Conservation (phyloP, 2,888 invertebrate species). For the Heliconius ethilla region DNA sequence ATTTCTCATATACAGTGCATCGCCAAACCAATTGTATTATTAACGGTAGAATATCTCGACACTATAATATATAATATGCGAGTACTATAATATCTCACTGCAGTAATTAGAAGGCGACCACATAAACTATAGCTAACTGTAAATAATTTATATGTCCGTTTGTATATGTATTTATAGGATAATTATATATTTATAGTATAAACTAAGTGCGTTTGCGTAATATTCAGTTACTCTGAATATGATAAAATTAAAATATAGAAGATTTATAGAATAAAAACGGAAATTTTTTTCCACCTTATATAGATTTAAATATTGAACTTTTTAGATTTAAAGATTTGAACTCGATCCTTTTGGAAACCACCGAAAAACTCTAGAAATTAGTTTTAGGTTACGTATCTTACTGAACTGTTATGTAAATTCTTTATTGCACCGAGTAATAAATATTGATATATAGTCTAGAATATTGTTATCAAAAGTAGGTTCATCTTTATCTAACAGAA, state of each 20-base stretch:
- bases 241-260: no score
- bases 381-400: no score
- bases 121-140: constrained; percentile 1
- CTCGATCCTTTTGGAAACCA: no score
- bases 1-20: not conserved
- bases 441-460: not conserved
- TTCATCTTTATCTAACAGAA: no score
- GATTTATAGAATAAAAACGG: no score
- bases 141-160: not conserved
- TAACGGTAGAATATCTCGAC: constrained; percentile 18
- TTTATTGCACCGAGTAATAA: not conserved
- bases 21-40: constrained; percentile 10
- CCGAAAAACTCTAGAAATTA: no score
- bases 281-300: no score
- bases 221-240: no score
- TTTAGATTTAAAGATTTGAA: no score
- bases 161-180: not conserved
- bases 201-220: not conserved
- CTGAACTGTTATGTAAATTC: no score
- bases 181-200: not conserved
- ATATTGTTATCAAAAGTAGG: not conserved
- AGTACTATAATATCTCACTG: constrained; percentile 15
- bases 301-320: no score
- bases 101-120: constrained; percentile 23
- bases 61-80: not conserved